Evolutionary conservation across 2,797 vertebrate genomes (phyloP).

Genomic region (Heteromormyrus szaboi): DNA sequence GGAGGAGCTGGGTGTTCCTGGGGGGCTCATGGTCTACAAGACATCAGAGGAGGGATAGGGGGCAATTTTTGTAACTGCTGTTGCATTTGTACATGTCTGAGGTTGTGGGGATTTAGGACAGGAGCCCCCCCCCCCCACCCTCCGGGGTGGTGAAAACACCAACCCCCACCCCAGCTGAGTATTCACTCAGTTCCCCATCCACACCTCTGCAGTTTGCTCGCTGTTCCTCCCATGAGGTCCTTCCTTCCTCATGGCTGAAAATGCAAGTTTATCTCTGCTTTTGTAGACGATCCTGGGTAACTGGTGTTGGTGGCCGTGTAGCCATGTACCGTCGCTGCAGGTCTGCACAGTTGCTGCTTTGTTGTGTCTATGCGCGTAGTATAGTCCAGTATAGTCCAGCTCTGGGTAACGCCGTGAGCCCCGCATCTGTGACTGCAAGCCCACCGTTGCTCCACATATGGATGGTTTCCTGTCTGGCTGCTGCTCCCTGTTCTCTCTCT

Average conservation of each 20-base stretch:
- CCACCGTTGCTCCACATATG: conserved; percentile 28
- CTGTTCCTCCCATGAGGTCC: not conserved
- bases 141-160: not conserved
- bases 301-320: not conserved
- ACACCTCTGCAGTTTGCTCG: not conserved
- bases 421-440: not conserved
- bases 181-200: not conserved
- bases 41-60: not conserved
- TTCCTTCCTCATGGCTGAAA: not conserved
- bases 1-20: not conserved
- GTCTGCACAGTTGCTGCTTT: not conserved
- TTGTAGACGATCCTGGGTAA: not conserved
- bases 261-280: not conserved
- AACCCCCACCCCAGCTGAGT: not conserved
- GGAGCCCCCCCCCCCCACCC: not conserved
- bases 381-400: not conserved
- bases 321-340: not conserved
- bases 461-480: conserved; percentile 13
- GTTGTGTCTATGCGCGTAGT: not conserved
- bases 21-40: not conserved
- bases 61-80: not conserved
- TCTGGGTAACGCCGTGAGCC: not conserved
- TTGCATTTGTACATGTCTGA: not conserved
- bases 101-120: not conserved
- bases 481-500: conserved; percentile 13